These are phyloP conservation scores for Butastur rufipennis DNA, from an alignment of 2,113 vertebrate genomes.

Conservation along the genomic window DNA sequence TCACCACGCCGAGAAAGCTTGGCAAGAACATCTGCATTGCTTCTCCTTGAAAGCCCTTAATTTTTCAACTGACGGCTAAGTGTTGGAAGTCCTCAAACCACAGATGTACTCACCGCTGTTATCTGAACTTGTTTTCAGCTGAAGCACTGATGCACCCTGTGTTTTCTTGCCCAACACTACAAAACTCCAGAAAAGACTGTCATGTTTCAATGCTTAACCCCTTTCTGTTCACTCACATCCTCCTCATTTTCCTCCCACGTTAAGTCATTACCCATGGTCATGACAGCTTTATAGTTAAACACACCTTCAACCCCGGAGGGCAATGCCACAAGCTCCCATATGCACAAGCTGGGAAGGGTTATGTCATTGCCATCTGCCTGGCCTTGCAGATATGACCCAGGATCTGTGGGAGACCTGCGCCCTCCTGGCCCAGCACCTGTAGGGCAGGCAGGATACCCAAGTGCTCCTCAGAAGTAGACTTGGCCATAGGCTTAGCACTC, in stretches of 20 bases:
- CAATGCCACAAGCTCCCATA: background rate
- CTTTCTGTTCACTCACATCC: background rate
- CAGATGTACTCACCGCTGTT: background rate
- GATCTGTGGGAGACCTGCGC: background rate
- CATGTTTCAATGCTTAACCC: background rate
- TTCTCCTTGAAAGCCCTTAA: background rate
- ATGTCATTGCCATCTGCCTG: background rate
- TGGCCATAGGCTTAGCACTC: background rate
- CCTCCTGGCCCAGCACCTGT: background rate
- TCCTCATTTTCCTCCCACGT: background rate
- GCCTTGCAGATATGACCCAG: background rate
- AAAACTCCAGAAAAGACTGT: background rate
- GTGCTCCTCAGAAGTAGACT: background rate
- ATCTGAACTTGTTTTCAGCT: background rate
- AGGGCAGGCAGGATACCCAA: background rate
- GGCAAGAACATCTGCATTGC: background rate
- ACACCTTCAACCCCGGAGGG: background rate
- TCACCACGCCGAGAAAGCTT: background rate
- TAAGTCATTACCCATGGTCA: background rate
- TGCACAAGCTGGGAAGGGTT: background rate
- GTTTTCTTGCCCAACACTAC: background rate
- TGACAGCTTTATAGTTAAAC: background rate
- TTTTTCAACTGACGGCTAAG: background rate
- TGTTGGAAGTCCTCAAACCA: background rate
- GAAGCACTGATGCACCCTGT: background rate